These are phyloP conservation scores for Atherinosoma microstoma DNA, from an alignment of 2,797 vertebrate genomes.

Conservation along the genomic window DNA sequence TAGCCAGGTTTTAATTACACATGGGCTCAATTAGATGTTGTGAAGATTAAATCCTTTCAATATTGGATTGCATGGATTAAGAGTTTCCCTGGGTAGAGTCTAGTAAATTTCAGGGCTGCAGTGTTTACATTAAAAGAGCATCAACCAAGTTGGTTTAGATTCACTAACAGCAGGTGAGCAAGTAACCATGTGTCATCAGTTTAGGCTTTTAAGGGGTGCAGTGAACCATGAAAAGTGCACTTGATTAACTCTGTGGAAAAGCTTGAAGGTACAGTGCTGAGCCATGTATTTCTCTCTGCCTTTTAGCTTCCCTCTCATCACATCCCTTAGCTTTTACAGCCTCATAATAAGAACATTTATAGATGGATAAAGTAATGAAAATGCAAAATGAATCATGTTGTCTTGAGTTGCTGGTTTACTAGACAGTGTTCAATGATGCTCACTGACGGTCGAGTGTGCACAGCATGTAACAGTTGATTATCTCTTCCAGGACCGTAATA, in stretches of 20 bases:
- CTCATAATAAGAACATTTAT: neutral
- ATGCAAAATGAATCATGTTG: slow-evolving; percentile 24
- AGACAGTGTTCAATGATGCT: neutral
- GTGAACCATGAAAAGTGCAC: slow-evolving; percentile 33
- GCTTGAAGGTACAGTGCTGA: slow-evolving; percentile 46
- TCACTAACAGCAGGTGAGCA: neutral
- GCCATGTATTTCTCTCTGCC: slow-evolving; percentile 28
- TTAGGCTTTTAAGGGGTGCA: slow-evolving; percentile 30
- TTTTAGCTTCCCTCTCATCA: slow-evolving; percentile 26
- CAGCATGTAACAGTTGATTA: neutral
- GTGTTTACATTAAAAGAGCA: neutral
- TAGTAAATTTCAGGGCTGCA: neutral
- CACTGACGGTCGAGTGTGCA: neutral
- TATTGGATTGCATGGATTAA: too few relatives aligned
- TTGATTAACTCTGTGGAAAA: slow-evolving; percentile 25
- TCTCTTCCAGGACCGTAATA: neutral
- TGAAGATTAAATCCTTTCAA: too few relatives aligned
- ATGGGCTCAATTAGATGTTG: too few relatives aligned
- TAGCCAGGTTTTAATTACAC: too few relatives aligned
- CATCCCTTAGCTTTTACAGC: neutral
- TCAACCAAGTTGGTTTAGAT: neutral
- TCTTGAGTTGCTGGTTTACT: slow-evolving; percentile 20
- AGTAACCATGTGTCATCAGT: slow-evolving; percentile 24
- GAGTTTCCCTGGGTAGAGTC: too few relatives aligned
- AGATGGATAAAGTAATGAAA: slow-evolving; percentile 19